Conservation (phyloP, 1,140 invertebrate genomes). For the Ceratitis capitata region DNA sequence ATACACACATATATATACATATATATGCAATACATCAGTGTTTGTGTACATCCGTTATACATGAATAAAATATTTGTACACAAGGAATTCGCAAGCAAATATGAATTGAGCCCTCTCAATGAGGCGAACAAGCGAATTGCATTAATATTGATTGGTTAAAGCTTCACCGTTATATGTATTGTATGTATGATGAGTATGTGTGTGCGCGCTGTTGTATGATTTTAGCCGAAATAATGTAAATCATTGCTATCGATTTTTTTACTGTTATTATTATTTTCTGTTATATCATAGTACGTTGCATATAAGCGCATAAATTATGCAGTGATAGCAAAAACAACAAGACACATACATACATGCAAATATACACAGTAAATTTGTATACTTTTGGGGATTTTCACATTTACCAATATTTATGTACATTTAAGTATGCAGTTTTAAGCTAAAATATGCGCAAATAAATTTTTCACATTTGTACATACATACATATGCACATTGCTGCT, state of each 20-base stretch:
- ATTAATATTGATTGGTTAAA: constrained; percentile 29
- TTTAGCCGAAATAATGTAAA: constrained; percentile 13
- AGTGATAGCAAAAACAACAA: not conserved
- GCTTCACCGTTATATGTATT: not conserved
- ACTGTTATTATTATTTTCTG: not conserved
- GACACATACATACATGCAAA: not conserved
- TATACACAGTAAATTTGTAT: too few species aligned
- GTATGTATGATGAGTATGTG: not conserved
- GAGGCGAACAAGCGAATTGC: constrained; percentile 10
- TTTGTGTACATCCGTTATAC: not conserved
- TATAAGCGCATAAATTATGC: constrained; percentile 17
- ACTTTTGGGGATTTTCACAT: not conserved
- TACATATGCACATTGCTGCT: too few species aligned
- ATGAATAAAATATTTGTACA: not conserved
- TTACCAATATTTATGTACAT: too few species aligned
- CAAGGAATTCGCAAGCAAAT: not conserved
- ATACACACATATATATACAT: too few species aligned
- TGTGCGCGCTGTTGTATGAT: not conserved
- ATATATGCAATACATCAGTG: too few species aligned
- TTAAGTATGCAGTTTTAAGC: constrained; percentile 17
- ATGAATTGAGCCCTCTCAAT: not conserved
- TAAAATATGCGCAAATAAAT: not conserved
- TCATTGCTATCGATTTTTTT: not conserved
- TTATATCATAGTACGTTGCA: not conserved
- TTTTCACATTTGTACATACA: not conserved